These are phyloP conservation scores for Cyclura pinguis DNA, from an alignment of 2,797 vertebrate species.

Conservation along the genomic window DNA sequence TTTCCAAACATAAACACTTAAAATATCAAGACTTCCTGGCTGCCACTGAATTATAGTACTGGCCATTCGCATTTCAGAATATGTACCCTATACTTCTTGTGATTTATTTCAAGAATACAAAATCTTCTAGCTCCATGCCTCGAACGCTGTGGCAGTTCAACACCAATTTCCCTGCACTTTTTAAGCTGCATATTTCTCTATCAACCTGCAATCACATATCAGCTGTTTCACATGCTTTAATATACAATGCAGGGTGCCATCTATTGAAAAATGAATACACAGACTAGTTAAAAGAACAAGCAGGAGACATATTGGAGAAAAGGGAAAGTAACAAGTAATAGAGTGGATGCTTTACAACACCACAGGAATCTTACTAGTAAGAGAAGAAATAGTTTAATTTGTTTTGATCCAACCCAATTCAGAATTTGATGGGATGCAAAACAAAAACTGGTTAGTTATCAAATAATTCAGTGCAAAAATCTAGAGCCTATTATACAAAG, in stretches of 20 bases:
- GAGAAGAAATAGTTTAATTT: slow-evolving; percentile 80
- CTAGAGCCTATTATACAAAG: slow-evolving; percentile 29
- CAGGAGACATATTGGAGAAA: slow-evolving; percentile 75
- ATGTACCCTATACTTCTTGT: slow-evolving; percentile 67
- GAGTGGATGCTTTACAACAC: slow-evolving; percentile 79
- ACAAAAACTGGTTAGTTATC: slow-evolving; percentile 53
- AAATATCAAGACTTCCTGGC: slow-evolving; percentile 43
- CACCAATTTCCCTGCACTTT: slow-evolving; percentile 77
- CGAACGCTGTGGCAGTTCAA: slow-evolving; percentile 78
- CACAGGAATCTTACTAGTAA: slow-evolving; percentile 77
- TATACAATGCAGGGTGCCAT: slow-evolving; percentile 86
- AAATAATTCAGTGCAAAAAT: slow-evolving; percentile 52
- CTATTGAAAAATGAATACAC: slow-evolving; percentile 83
- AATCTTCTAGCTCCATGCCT: slow-evolving; percentile 76
- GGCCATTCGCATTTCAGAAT: slow-evolving; percentile 70
- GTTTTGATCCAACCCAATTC: slow-evolving; percentile 73
- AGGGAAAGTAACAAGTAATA: slow-evolving; percentile 75
- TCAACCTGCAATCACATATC: slow-evolving; percentile 82
- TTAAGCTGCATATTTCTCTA: slow-evolving; percentile 76
- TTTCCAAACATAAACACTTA: slow-evolving; percentile 47
- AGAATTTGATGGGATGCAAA: slow-evolving; percentile 63
- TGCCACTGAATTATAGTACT: slow-evolving; percentile 45
- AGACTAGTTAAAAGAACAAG: slow-evolving; percentile 81
- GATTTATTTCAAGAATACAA: slow-evolving; percentile 77
- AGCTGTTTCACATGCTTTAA: slow-evolving; percentile 83